Percentiles rank a stretch among this genome's conserved stretches.
phyloP scores from a whole-genome alignment of 2,797 vertebrate species.

The Sebastes hopkinsi region DNA sequence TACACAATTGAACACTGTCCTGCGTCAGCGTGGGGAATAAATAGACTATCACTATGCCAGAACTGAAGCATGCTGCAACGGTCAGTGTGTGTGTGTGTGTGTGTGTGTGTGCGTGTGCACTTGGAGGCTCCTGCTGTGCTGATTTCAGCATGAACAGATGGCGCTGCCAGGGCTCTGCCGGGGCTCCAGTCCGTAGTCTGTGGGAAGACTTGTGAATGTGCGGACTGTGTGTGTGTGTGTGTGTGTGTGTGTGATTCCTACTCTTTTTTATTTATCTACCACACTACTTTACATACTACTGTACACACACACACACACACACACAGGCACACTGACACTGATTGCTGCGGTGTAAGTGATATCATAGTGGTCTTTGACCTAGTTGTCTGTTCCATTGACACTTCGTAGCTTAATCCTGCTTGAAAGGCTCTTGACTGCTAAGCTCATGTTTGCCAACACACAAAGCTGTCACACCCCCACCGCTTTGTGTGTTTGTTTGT shows the following conservation, averaged over 20 bases:
- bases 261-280: neutral
- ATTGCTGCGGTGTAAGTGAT: constrained; percentile 58
- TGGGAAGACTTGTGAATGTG: constrained; percentile 53
- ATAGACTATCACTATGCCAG: constrained; percentile 69
- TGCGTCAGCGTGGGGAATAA: constrained; percentile 67
- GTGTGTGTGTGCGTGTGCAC: constrained; percentile 15
- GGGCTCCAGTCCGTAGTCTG: constrained; percentile 55
- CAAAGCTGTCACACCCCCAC: constrained; percentile 34
- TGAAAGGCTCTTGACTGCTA: constrained; percentile 70
- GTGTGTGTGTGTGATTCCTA: constrained; percentile 20
- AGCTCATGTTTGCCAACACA: constrained; percentile 73
- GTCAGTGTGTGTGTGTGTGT: constrained; percentile 21
- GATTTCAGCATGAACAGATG: constrained; percentile 79
- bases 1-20: constrained; percentile 31
- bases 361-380: constrained; percentile 68
- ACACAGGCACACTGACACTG: neutral
- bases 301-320: neutral
- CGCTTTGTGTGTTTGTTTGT: constrained; percentile 8
- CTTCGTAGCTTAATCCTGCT: constrained; percentile 71
- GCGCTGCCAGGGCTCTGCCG: constrained; percentile 58
- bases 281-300: neutral
- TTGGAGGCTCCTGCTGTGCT: constrained; percentile 65
- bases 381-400: constrained; percentile 69
- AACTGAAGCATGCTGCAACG: constrained; percentile 52
- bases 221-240: constrained; percentile 11